These are phyloP conservation scores for Zeugodacus cucurbitae DNA, from an alignment of 1,140 invertebrate genomes.

Conservation along the genomic window DNA sequence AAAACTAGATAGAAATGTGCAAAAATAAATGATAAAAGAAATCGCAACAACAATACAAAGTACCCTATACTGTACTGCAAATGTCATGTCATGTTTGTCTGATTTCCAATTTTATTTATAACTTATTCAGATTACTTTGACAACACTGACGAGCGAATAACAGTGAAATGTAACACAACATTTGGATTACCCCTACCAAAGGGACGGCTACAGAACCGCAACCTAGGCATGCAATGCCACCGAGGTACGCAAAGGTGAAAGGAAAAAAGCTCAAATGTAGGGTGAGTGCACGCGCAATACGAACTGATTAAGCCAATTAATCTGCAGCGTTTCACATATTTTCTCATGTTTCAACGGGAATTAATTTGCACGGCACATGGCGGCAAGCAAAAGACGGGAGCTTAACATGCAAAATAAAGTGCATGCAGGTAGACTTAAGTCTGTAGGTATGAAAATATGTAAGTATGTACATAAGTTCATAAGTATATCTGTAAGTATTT, in stretches of 20 bases:
- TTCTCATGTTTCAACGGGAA: constrained; percentile 6
- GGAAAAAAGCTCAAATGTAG: not conserved
- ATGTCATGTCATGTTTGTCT: not conserved
- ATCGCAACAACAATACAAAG: not conserved
- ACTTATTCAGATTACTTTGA: not conserved
- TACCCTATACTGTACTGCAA: not conserved
- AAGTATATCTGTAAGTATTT: too few species aligned
- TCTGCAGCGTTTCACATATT: not conserved
- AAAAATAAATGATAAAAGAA: not conserved
- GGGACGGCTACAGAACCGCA: not conserved
- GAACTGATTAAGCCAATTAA: constrained; percentile 25
- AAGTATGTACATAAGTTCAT: not conserved
- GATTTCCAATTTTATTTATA: not conserved
- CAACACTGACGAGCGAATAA: not conserved
- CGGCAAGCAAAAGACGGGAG: not conserved
- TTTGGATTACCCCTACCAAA: not conserved
- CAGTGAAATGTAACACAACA: not conserved
- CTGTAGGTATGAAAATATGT: not conserved
- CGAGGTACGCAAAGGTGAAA: not conserved
- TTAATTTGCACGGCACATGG: not conserved
- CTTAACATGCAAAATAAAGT: not conserved
- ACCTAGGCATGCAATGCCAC: not conserved
- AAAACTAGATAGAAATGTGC: not conserved
- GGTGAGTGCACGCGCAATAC: not conserved
- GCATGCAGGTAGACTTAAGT: not conserved